phyloP scores from a whole-genome alignment of 2,113 vertebrate species.

The Dunckerocampus dactyliophorus region DNA sequence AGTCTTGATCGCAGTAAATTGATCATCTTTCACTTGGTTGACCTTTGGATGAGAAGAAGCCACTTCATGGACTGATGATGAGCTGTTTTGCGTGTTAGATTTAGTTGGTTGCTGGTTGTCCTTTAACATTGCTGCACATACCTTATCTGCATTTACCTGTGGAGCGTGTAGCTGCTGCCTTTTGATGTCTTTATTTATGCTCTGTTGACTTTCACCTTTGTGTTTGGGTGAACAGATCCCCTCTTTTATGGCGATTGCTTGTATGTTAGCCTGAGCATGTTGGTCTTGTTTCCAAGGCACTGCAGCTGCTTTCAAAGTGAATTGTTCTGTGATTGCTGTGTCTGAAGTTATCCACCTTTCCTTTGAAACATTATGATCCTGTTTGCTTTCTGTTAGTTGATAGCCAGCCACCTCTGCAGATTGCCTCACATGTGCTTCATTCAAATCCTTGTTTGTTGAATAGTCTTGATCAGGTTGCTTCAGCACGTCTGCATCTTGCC shows the following conservation, averaged over 20 bases:
- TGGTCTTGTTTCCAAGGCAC: slow-evolving; percentile 56
- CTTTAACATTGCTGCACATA: slow-evolving; percentile 14
- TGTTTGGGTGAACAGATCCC: slow-evolving; percentile 22
- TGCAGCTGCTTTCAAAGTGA: slow-evolving; percentile 20
- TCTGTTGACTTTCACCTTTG: slow-evolving; percentile 25
- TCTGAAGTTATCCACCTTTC: slow-evolving; percentile 45
- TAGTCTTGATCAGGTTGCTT: slow-evolving; percentile 38
- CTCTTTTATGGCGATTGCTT: slow-evolving; percentile 19
- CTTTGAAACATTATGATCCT: slow-evolving; percentile 45
- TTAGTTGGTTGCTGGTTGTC: slow-evolving; percentile 20
- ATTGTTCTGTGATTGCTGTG: slow-evolving; percentile 37
- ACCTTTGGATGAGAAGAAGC: not conserved
- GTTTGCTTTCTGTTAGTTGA: slow-evolving; percentile 41
- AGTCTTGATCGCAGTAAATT: slow-evolving; percentile 25
- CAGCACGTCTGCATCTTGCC: slow-evolving; percentile 25
- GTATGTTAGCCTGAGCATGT: slow-evolving; percentile 37
- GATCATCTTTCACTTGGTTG: slow-evolving; percentile 23
- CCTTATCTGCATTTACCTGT: slow-evolving; percentile 8
- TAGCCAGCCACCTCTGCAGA: slow-evolving; percentile 39
- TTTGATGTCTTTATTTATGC: slow-evolving; percentile 15
- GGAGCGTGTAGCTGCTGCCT: slow-evolving; percentile 18
- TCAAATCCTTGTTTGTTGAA: slow-evolving; percentile 42
- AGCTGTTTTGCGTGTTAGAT: slow-evolving; percentile 14
- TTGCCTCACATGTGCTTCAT: slow-evolving; percentile 45
- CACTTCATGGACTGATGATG: slow-evolving; percentile 17